Percentiles rank a stretch among this genome's conserved stretches.
Conservation (phyloP, 2,113 vertebrate species). For the Oplegnathus fasciatus region DNA sequence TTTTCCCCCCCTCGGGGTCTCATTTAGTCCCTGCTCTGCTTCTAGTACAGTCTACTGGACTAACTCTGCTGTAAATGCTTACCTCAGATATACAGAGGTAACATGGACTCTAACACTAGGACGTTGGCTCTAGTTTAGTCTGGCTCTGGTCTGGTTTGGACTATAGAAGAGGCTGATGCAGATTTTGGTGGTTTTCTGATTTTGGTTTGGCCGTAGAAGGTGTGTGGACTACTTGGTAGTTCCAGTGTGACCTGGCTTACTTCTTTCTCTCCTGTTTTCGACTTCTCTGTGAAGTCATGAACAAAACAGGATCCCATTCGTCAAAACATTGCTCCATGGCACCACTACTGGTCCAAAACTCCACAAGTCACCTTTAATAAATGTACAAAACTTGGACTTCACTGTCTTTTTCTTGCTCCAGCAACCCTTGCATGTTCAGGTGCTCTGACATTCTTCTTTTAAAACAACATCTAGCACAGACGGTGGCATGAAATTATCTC, state of each 20-base stretch:
- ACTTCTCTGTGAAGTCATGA: not conserved
- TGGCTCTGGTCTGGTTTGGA: constrained; percentile 26
- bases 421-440: constrained; percentile 6
- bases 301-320: not conserved
- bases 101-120: constrained; percentile 30
- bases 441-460: not conserved
- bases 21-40: constrained; percentile 52
- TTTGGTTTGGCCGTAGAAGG: constrained; percentile 32
- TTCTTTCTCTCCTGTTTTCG: not conserved
- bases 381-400: not conserved
- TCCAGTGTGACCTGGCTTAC: constrained; percentile 19
- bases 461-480: not conserved
- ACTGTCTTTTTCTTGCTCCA: not conserved
- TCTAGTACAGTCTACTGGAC: constrained; percentile 50
- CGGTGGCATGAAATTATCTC: not conserved
- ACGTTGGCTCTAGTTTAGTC: constrained; percentile 17
- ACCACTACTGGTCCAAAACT: not conserved
- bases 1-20: constrained; percentile 13
- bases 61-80: constrained; percentile 39
- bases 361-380: not conserved
- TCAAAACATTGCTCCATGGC: not conserved
- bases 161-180: constrained; percentile 6
- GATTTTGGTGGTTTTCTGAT: constrained; percentile 29
- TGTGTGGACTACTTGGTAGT: not conserved
- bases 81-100: constrained; percentile 25